These are phyloP conservation scores for Caenorhabditis inopinata DNA, from an alignment of 1,140 invertebrate species.

Conservation along the genomic window DNA sequence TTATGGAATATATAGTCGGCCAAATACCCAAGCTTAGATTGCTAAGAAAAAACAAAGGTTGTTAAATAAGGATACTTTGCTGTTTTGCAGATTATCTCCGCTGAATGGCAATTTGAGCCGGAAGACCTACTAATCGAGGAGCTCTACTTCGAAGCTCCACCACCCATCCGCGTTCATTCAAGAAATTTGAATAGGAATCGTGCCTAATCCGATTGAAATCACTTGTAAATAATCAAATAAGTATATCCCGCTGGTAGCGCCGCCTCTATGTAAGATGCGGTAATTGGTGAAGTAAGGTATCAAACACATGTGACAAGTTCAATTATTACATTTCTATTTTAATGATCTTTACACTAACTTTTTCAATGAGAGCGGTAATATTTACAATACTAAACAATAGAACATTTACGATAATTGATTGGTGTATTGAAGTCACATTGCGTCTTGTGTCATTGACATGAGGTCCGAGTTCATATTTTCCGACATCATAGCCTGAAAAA, in stretches of 20 bases:
- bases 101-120: slow-evolving; percentile 35
- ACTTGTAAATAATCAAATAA: too few species aligned
- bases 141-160: slow-evolving; percentile 25
- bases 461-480: slow-evolving; percentile 11
- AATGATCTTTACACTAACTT: too few species aligned
- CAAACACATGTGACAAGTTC: too few species aligned
- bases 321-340: too few species aligned
- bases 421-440: too few species aligned
- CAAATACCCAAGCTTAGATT: background rate
- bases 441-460: background rate
- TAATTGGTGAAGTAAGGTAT: too few species aligned
- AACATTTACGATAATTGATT: too few species aligned
- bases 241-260: too few species aligned
- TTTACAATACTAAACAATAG: too few species aligned
- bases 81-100: background rate
- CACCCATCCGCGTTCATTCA: background rate
- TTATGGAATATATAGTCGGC: background rate
- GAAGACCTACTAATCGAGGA: slow-evolving; percentile 28
- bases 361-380: too few species aligned
- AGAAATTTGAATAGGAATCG: slow-evolving; percentile 1
- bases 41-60: background rate
- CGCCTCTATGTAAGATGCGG: too few species aligned
- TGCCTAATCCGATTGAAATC: background rate
- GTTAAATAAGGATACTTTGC: background rate
- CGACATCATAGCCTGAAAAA: background rate